Percentiles rank a stretch among this genome's conserved stretches.
Conservation (phyloP, 2,113 vertebrate genomes). For the Apistogramma diplotaenia region DNA sequence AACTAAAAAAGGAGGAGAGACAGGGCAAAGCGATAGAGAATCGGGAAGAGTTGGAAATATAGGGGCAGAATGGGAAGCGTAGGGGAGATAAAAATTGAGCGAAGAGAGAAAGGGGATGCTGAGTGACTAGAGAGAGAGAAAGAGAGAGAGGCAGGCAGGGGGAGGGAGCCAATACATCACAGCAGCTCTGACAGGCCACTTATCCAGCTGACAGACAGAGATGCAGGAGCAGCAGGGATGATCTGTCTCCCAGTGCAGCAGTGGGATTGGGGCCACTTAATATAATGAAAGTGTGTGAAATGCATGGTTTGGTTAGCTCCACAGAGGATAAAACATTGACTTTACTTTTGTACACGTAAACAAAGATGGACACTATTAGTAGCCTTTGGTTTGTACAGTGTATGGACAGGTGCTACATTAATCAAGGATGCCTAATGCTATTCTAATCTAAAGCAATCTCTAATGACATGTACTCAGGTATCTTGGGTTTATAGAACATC, state of each 20-base stretch:
- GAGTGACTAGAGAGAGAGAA: conserved; percentile 1
- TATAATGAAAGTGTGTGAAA: conserved; percentile 58
- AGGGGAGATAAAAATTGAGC: background rate
- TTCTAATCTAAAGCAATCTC: background rate
- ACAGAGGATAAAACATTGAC: conserved; percentile 4
- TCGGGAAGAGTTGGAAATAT: background rate
- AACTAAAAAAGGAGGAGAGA: conserved; percentile 6
- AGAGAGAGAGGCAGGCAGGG: background rate
- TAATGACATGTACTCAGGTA: background rate
- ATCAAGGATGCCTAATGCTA: background rate
- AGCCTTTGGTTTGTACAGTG: background rate
- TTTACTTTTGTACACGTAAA: background rate
- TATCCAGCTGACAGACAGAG: conserved; percentile 67
- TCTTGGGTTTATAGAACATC: background rate
- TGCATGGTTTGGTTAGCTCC: conserved; percentile 27
- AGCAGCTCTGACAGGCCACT: conserved; percentile 62
- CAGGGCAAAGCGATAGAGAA: background rate
- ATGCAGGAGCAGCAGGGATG: conserved; percentile 52
- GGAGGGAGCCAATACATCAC: conserved; percentile 58
- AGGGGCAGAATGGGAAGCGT: background rate
- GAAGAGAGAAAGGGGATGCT: background rate
- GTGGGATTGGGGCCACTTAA: conserved; percentile 52
- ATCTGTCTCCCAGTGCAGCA: conserved; percentile 50
- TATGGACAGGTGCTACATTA: background rate
- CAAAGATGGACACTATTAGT: background rate